Conservation (phyloP, 1,140 invertebrate species). For the Brachionus rubens region DNA sequence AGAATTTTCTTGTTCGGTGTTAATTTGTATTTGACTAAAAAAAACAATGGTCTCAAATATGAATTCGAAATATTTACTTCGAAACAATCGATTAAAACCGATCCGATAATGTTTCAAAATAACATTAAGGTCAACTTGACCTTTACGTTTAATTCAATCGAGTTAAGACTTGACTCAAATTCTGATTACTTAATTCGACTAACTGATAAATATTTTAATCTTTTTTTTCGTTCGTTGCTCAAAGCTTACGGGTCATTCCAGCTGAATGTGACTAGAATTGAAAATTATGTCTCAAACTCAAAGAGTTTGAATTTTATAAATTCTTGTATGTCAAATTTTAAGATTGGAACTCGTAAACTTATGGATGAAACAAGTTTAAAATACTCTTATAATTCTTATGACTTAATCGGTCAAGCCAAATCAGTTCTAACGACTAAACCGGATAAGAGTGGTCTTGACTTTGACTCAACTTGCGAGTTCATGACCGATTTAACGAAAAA, state of each 20-base stretch:
- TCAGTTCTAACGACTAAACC: neutral
- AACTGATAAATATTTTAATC: constrained; percentile 25
- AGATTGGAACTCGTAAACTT: neutral
- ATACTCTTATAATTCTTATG: neutral
- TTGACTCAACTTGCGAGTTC: constrained; percentile 6
- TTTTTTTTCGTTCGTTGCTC: neutral
- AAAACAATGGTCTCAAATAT: neutral
- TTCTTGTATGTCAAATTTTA: constrained; percentile 28
- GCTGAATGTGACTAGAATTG: neutral
- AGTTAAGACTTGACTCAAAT: neutral
- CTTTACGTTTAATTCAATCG: constrained; percentile 28
- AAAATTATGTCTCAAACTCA: neutral
- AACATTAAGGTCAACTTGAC: neutral
- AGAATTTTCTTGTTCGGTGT: constrained; percentile 16
- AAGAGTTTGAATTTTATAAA: neutral
- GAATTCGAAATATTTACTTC: constrained; percentile 15
- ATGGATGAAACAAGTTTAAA: neutral
- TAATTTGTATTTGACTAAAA: neutral
- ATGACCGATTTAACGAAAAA: neutral
- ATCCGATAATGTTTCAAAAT: neutral
- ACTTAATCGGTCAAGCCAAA: neutral
- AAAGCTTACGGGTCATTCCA: constrained; percentile 34
- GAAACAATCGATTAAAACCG: constrained; percentile 6
- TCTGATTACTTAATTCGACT: neutral
- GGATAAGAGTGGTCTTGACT: neutral